Evolutionary conservation across 2,888 invertebrate species (phyloP), one percentile per base, ranked within the genome.

Genomic region (Trichopria drosophilae): DNA sequence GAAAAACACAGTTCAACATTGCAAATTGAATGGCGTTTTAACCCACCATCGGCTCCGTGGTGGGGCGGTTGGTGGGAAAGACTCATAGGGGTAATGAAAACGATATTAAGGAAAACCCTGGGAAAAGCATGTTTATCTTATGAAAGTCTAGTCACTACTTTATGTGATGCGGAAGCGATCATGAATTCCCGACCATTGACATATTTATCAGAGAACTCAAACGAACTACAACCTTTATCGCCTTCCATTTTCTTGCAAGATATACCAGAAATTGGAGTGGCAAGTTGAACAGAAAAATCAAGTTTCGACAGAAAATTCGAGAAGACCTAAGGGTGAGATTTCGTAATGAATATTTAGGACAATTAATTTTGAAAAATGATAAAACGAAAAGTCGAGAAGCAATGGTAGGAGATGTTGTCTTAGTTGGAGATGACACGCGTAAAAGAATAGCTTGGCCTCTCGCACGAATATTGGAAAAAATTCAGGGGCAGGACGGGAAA

Each of bases 61-160:
- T 71, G 71, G 72, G 75, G 76, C 29, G 76, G 77, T 19, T 72
- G 67, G 53, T 78, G 71, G 62, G 76, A 77, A 58, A 51, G 75
- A 13, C 55, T 77, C 6, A 63, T 76, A 12, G 61, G 69, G 6
- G 37, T 71, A 4, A 32, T 76, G 12, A 77, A 79, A 51, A 49
- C 55, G 7, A 36, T 76, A 10, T 49, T 77, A 13, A 39, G 66
- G 6, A 59, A 65, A 44, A 59, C 67, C 1, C 45, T 77, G 2
- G 70, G 75, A 3, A 62, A 60, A 22, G 59, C 66, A 6, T 59
- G 58, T 22, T 47, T 74, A 6, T 35, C 18, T 3, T 51, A 57
- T 29, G 64, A 65, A 48, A 61, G 68, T 31, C 32, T 74, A 22
- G 7, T 20, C 6, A 71, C 67, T 0, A 39, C 63, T 1, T 13